Base-by-base conservation (phyloP, 2,888 invertebrate species). In the Drosophila quinaria region DNA sequence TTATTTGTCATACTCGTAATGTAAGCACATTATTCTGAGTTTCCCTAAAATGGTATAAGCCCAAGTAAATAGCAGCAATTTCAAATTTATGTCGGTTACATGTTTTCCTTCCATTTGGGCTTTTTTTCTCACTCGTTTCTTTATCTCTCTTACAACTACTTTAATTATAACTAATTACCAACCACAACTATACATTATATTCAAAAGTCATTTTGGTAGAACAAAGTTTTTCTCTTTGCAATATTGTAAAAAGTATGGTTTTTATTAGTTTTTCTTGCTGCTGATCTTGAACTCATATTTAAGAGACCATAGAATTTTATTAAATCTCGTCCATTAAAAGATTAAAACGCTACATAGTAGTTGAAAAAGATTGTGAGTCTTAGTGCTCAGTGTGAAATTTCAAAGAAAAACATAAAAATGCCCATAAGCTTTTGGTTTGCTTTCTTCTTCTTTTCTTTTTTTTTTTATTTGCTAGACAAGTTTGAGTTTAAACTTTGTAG, bases 1-100 rank as follows among this genome's bases (percentile, higher is more conserved):
- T 74, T 78, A 62, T 55, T 68, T 47, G 54, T 19, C 51, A 59
- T 35, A 25, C 58, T 39, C 51, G 55, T 66, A 46, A 19, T 22
- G 56, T 62, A 31, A 25, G 41, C 47, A n/a, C 61, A 56, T 17
- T 22, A 56, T 9, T 37, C 33, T 25, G 41, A 25, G 37, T 47
- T 47, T 41, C 42, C 49, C 47, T n/a, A 9, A 49, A 46, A 35
- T 15, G 11, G 31, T 52, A 73, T 67, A 58, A 55, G 47, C 41
- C 47, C 31, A 67, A 25, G 25, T 25, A 25, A 67, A 72, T 67
- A 50, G 58, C 58, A 35, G 56, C n/a, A 46, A 50, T 67, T 67
- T 55, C n/a, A 22, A 42, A 22, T 47, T 50, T 44, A 62, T 62
- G 19, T 29, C 33, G 31, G 15, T 41, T 49, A 19, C 15, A 44